phyloP scores from a whole-genome alignment of 1,140 invertebrate species.

The Aphidius ervi region DNA sequence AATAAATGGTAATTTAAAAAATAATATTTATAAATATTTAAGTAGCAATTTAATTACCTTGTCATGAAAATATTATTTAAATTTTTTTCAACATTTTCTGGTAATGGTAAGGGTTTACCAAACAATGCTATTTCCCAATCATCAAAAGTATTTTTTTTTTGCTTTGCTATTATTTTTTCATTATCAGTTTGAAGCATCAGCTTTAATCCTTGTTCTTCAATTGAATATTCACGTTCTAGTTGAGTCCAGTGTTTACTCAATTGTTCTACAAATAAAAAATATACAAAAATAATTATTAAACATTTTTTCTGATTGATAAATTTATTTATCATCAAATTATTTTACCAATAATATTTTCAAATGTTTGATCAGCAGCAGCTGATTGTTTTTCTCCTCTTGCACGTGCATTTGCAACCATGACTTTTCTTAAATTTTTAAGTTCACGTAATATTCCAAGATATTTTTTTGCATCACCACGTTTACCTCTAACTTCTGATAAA shows the following conservation, averaged over 20 bases:
- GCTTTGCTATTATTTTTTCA: slow-evolving; percentile 39
- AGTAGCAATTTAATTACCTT: slow-evolving; percentile 33
- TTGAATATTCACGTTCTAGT: slow-evolving; percentile 43
- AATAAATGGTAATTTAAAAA: slow-evolving; percentile 26
- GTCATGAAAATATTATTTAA: slow-evolving; percentile 44
- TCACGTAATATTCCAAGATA: slow-evolving; percentile 60
- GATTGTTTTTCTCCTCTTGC: slow-evolving; percentile 59
- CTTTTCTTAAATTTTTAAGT: slow-evolving; percentile 59
- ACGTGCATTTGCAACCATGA: slow-evolving; percentile 58
- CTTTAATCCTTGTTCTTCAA: slow-evolving; percentile 48
- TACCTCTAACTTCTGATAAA: slow-evolving; percentile 63
- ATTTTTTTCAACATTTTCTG: slow-evolving; percentile 40
- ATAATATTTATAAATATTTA: slow-evolving; percentile 12
- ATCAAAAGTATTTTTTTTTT: slow-evolving; percentile 37
- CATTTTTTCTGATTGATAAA: slow-evolving; percentile 12
- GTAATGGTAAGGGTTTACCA: slow-evolving; percentile 31
- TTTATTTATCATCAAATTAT: slow-evolving; percentile 7
- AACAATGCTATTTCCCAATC: slow-evolving; percentile 45
- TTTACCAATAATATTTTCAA: slow-evolving; percentile 46
- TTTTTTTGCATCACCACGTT: slow-evolving; percentile 65
- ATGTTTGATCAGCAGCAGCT: slow-evolving; percentile 41
- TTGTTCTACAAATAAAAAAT: slow-evolving; percentile 33
- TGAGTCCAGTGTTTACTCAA: slow-evolving; percentile 41
- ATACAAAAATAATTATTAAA: slow-evolving; percentile 16
- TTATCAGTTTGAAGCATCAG: slow-evolving; percentile 47